Percentiles rank a stretch among this genome's conserved stretches.
Conservation (phyloP, 2,888 invertebrate species). For the Nezara viridula region DNA sequence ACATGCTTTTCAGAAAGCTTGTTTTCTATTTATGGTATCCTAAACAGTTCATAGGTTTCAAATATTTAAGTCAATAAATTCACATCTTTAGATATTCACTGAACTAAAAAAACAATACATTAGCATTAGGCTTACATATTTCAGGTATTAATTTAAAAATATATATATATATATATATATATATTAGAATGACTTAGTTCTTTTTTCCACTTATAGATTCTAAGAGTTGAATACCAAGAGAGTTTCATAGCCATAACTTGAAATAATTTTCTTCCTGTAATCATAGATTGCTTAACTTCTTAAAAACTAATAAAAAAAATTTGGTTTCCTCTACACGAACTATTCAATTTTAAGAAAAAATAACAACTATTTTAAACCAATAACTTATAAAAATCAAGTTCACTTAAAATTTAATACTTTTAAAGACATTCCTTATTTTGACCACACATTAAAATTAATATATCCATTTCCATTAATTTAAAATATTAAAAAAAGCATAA, state of each 20-base stretch:
- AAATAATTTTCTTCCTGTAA: slow-evolving; percentile 9
- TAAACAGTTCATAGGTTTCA: neutral
- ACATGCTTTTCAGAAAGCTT: neutral
- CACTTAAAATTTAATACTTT: neutral
- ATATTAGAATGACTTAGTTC: neutral
- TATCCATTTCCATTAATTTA: neutral
- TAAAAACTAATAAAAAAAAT: neutral
- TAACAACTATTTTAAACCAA: neutral
- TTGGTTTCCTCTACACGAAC: neutral
- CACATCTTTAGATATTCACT: neutral
- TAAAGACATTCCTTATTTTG: neutral
- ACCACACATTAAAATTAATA: neutral
- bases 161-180: too few relatives aligned
- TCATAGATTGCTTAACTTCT: neutral
- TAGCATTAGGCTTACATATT: neutral
- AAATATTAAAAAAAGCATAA: neutral
- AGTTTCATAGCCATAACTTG: slow-evolving; percentile 19
- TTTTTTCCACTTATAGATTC: neutral
- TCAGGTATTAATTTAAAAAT: neutral
- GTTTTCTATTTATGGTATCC: neutral
- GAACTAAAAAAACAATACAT: neutral
- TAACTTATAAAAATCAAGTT: neutral
- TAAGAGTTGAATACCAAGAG: neutral
- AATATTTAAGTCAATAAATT: neutral
- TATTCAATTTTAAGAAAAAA: neutral